Base-by-base conservation (phyloP, 2,797 vertebrate species). In the Gobio occitaniae region DNA sequence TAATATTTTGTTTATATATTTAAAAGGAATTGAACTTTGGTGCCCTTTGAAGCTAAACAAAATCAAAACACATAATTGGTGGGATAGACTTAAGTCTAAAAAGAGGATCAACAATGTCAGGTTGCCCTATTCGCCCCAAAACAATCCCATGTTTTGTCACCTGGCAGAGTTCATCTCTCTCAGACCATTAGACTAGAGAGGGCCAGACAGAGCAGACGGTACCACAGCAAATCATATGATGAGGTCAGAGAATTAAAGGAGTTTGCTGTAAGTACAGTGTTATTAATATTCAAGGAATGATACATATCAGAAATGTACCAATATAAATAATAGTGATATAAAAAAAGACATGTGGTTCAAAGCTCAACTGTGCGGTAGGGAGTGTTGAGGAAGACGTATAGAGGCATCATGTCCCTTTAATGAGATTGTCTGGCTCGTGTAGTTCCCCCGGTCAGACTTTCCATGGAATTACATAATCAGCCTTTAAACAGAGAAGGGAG, bases 51-150 rank as follows among this genome's bases (percentile, higher is more conserved):
- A 61, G 21, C 36, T 44, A 78, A 78, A 78, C 38, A 25, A 44
- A 44, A 44, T 13, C 21, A 38, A 15, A 56, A n/a, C 32, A n/a
- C 13, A 59, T 59, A 77, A 61, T 78, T 61, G 16, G 21, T 17
- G 36, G 6, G 48, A 12, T 66, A 66, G 41, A 65, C 41, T 19
- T 48, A 19, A 41, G 69, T 70, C 44, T 74, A 13, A 87, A 90
- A 75, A 72, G 36, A 86, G 91, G 91, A 92, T 92, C 93, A 91
- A 93, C 92, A 90, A 93, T 94, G 91, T 94, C 92, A 91, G 91
- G 91, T 94, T 94, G 91, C 91, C 90, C 90, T 92, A 91, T 93
- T 93, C 93, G 90, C 90, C 88, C 61, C 87, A 90, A 84, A 78
- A 78, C 56, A 78, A 63, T 78, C 13, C 56, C 11, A 29, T n/a